Conservation (phyloP, 1,140 invertebrate genomes). For the Caenorhabditis inopinata region DNA sequence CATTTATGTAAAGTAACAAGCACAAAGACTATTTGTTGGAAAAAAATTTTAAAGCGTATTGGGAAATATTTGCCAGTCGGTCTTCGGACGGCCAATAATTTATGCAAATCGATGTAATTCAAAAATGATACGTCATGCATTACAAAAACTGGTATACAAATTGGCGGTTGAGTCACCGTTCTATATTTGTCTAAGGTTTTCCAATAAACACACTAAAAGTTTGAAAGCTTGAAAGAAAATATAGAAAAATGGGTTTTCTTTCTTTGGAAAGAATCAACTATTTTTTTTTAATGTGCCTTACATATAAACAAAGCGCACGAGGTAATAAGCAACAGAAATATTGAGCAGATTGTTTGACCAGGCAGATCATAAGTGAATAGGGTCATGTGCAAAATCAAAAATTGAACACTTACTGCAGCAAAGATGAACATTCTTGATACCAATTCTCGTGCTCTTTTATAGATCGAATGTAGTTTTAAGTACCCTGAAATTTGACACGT, state of each 20-base stretch:
- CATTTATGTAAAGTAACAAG: too few relatives aligned
- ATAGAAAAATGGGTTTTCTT: too few relatives aligned
- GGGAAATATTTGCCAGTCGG: not conserved
- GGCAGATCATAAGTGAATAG: not conserved
- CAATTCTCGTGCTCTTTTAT: not conserved
- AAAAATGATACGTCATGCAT: not conserved
- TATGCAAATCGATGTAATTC: slow-evolving; percentile 14
- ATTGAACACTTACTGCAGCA: slow-evolving; percentile 26
- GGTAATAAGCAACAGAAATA: not conserved
- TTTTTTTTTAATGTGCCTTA: not conserved
- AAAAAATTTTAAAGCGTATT: too few relatives aligned
- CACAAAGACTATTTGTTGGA: too few relatives aligned
- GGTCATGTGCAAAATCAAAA: not conserved
- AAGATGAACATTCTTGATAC: not conserved
- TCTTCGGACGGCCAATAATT: not conserved
- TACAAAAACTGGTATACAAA: not conserved
- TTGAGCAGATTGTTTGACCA: slow-evolving; percentile 18
- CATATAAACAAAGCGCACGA: slow-evolving; percentile 24
- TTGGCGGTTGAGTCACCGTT: too few relatives aligned
- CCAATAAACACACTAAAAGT: too few relatives aligned
- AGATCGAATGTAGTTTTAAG: not conserved
- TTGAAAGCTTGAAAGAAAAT: not conserved
- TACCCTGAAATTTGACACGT: not conserved
- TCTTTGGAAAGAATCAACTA: not conserved
- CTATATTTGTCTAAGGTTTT: too few relatives aligned